Evolutionary conservation across 2,113 vertebrate genomes (phyloP), one percentile per base, ranked within the genome.

Genomic region (Psephotus haematonotus): DNA sequence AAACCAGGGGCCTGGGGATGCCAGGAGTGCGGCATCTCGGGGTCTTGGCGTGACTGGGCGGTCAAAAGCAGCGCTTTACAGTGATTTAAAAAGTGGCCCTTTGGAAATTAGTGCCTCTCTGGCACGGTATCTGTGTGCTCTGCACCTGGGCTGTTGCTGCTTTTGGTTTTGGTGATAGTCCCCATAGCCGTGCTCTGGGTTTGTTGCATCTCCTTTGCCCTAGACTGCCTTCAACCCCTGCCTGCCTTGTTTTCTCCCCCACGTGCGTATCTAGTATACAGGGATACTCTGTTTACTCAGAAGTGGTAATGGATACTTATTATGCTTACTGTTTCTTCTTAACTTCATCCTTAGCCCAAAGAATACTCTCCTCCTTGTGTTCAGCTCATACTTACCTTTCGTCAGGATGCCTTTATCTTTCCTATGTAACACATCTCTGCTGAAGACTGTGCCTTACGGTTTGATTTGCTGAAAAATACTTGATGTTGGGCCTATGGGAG

Each of bases 131-230:
- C 3, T 1, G 27, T 5, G 41, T 2, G 28, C 35, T 39, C 24
- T 10, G n/a, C 11, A 0, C 4, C 0, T 0, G 52, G 16, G 24
- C 65, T 13, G 37, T 1, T 9, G 12, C 29, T 8, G 6, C 4
- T 0, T 6, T 31, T 7, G 43, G 43, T 3, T 2, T 0, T 7
- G 33, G 0, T 8, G 72, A 0, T 11, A 0, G 2, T 8, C 17
- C 28, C 43, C 39, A 0, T 10, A 4, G 47, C 52, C 4, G 8
- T 5, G 7, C 37, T 7, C 0, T 15, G 67, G 29, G 24, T 29
- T 62, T 7, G 37, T 4, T 33, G 6, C 4, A 2, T 18, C 43
- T 49, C 37, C 75, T 29, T 11, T 19, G 22, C 31, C n/a, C 43
- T 12, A 4, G 20, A 1, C 17, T 17, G 60, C 37, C 37, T 35